phyloP scores from a whole-genome alignment of 2,888 invertebrate species.

The Acrobasis consociella region DNA sequence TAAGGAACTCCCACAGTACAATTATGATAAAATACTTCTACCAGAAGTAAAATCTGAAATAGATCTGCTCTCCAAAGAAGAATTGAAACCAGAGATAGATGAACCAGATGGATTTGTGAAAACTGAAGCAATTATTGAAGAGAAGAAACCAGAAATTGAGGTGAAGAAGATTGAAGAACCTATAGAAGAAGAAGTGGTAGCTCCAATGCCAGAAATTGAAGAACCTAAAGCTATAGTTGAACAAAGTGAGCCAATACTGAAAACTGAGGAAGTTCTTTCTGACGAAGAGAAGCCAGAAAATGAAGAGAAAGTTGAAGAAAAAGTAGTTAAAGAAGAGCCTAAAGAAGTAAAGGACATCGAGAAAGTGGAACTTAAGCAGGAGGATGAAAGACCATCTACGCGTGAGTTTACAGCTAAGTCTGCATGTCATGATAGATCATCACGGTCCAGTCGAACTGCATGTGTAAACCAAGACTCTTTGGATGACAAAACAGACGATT shows the following conservation, averaged over 20 bases:
- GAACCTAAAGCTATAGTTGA: conserved; percentile 43
- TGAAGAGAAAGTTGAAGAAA: conserved; percentile 43
- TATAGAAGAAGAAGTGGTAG: conserved; percentile 34
- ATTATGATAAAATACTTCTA: conserved; percentile 47
- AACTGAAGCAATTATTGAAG: conserved; percentile 47
- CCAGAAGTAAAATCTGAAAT: conserved; percentile 60
- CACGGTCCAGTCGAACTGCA: conserved; percentile 65
- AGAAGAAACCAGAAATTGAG: conserved; percentile 39
- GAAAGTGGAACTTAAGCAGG: conserved; percentile 46
- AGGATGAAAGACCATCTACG: conserved; percentile 60
- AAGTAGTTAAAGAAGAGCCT: conserved; percentile 39
- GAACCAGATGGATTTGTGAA: conserved; percentile 62
- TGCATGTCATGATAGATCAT: conserved; percentile 72
- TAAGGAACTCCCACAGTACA: conserved; percentile 50
- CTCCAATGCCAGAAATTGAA: conserved; percentile 44
- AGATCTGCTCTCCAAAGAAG: conserved; percentile 72
- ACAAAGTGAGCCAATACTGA: conserved; percentile 37
- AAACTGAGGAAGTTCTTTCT: conserved; percentile 28
- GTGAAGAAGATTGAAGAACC: conserved; percentile 39
- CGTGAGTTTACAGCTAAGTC: conserved; percentile 67
- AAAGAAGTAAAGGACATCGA: conserved; percentile 33
- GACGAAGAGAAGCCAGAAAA: conserved; percentile 40
- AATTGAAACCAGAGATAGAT: conserved; percentile 70
- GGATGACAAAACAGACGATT: conserved; percentile 79
- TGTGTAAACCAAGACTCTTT: conserved; percentile 71